These are phyloP conservation scores for Macrobrachium nipponense DNA, from an alignment of 1,140 invertebrate species.

Conservation along the genomic window DNA sequence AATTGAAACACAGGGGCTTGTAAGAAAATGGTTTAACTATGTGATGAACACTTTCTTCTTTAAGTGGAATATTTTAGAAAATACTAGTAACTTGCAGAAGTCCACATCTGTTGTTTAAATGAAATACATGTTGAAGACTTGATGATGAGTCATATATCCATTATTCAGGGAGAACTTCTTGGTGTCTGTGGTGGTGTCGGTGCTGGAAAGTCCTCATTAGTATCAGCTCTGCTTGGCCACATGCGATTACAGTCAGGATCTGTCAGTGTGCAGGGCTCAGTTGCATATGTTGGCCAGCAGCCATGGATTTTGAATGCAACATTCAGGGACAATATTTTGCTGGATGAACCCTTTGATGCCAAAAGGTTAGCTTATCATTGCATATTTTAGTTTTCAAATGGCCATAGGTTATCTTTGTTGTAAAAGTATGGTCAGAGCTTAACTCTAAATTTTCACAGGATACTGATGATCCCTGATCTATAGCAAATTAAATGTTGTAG, in stretches of 20 bases:
- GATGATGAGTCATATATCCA: not conserved
- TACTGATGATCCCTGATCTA: no score
- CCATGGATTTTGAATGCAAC: constrained; percentile 78
- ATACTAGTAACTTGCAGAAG: no score
- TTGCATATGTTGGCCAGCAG: constrained; percentile 78
- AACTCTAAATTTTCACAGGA: no score
- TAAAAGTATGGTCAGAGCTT: no score
- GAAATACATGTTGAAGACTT: no score
- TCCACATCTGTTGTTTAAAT: no score
- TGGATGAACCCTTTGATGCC: constrained; percentile 71
- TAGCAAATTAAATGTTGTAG: no score
- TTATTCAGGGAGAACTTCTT: constrained; percentile 72
- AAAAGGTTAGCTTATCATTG: constrained; percentile 66
- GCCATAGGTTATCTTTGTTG: not conserved
- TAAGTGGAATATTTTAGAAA: no score
- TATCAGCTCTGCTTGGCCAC: constrained; percentile 76
- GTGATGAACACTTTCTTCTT: no score
- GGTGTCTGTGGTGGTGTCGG: constrained; percentile 79
- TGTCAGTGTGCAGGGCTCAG: constrained; percentile 72
- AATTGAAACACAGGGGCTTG: no score
- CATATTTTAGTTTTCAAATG: not conserved
- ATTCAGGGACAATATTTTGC: constrained; percentile 78
- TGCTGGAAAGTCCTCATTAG: constrained; percentile 77
- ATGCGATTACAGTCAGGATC: constrained; percentile 70
- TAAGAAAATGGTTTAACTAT: no score